Evolutionary conservation across 2,113 vertebrate species (phyloP).

Genomic region (Dicrurus megarhynchus): DNA sequence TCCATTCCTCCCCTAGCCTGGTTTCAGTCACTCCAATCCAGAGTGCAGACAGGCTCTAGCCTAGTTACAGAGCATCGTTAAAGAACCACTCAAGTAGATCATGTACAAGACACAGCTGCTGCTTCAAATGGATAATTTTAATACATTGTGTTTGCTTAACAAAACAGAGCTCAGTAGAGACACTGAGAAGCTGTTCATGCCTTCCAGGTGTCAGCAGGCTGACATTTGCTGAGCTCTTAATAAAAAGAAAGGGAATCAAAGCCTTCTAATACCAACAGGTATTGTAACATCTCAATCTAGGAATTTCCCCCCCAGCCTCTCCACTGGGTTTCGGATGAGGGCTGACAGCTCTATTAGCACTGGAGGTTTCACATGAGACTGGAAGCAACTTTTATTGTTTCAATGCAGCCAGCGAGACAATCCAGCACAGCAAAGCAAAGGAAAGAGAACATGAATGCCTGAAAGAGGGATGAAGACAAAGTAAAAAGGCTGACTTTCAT

Average conservation of each 20-base stretch:
- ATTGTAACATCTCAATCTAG: neutral
- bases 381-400: neutral
- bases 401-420: neutral
- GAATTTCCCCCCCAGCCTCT: neutral
- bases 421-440: neutral
- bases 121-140: neutral
- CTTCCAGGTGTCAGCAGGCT: constrained; percentile 6
- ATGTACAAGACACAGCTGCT: constrained; percentile 3
- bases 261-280: neutral
- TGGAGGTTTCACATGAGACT: neutral
- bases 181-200: neutral
- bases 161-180: neutral
- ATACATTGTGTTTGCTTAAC: neutral
- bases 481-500: neutral
- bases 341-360: neutral
- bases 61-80: neutral
- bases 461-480: neutral
- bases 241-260: neutral
- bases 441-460: neutral
- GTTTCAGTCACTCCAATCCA: neutral
- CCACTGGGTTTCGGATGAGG: rapidly evolving
- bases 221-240: neutral
- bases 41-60: neutral
- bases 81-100: neutral
- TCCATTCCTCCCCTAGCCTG: neutral